phyloP scores from a whole-genome alignment of 2,113 vertebrate species.

The Paraplagusia blochii region DNA sequence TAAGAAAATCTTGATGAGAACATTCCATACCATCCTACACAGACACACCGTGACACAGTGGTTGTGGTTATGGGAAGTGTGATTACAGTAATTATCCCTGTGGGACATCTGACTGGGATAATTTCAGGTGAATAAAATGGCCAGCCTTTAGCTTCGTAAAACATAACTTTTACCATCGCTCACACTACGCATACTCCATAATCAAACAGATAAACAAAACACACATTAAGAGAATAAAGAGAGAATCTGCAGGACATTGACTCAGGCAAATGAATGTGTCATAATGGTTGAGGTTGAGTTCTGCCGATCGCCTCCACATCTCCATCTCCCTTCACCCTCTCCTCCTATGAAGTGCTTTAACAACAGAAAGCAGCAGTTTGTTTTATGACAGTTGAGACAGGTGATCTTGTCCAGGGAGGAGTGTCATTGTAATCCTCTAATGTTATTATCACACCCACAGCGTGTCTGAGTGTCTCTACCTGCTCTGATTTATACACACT shows the following conservation, averaged over 20 bases:
- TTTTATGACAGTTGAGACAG: conserved; percentile 64
- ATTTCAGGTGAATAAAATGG: conserved; percentile 17
- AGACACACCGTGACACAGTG: conserved; percentile 1
- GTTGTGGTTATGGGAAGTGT: conserved; percentile 13
- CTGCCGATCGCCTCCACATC: conserved; percentile 9
- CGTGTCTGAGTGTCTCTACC: conserved; percentile 61
- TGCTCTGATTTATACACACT: conserved; percentile 66
- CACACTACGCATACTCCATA: no score
- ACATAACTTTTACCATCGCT: not conserved
- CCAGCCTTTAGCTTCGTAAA: conserved; percentile 4
- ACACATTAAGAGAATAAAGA: not conserved
- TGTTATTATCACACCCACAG: conserved; percentile 72
- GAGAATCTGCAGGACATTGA: conserved; percentile 7
- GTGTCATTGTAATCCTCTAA: conserved; percentile 72
- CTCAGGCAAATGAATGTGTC: not conserved
- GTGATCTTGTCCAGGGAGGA: conserved; percentile 66
- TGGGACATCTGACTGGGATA: conserved; percentile 9
- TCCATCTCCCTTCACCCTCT: conserved; percentile 26
- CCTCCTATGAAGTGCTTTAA: conserved; percentile 41
- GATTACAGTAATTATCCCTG: conserved; percentile 38
- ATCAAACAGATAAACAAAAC: not conserved
- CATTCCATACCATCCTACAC: not conserved
- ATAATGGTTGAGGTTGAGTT: conserved; percentile 8
- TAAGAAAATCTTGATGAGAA: not conserved
- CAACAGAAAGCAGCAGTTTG: conserved; percentile 50